Evolutionary conservation across 2,888 invertebrate species (phyloP).

Genomic region (Ophion costatus): DNA sequence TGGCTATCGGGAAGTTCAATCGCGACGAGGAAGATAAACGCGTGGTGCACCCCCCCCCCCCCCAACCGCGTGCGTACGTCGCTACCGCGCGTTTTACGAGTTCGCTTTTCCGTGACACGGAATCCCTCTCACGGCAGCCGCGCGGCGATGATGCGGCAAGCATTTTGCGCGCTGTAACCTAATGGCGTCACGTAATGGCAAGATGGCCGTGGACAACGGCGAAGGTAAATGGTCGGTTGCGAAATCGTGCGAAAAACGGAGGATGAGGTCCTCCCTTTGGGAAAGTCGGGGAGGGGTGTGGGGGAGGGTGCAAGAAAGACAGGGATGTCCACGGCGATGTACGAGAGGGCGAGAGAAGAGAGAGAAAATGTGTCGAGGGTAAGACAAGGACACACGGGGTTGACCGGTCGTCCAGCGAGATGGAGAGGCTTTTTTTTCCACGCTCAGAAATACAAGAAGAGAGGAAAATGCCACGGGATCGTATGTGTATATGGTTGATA

Average conservation of each 20-base stretch:
- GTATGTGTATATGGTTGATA: conserved; percentile 47
- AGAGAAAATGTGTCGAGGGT: conserved; percentile 3
- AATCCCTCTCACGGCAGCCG: conserved; percentile 61
- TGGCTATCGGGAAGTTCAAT: background rate
- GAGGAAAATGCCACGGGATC: conserved; percentile 32
- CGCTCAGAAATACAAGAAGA: conserved; percentile 66
- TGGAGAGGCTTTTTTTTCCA: conserved; percentile 49
- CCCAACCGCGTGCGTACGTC: background rate
- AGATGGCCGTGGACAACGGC: conserved; percentile 39
- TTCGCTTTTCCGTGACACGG: conserved; percentile 49
- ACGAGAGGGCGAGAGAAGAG: background rate
- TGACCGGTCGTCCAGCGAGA: conserved; percentile 57
- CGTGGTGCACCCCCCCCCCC: background rate
- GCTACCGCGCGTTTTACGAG: conserved; percentile 36
- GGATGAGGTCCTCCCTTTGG: background rate
- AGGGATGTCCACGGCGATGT: conserved; percentile 8
- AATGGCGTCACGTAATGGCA: conserved; percentile 61
- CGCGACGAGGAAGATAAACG: background rate
- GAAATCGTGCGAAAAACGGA: conserved; percentile 45
- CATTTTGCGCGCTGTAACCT: conserved; percentile 43
- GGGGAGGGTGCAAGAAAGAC: background rate
- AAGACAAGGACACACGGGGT: background rate
- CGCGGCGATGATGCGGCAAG: conserved; percentile 49
- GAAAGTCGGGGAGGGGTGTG: too few relatives aligned
- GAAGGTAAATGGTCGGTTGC: conserved; percentile 48